phyloP scores from a whole-genome alignment of 2,113 vertebrate species.

The Varanus salvator region DNA sequence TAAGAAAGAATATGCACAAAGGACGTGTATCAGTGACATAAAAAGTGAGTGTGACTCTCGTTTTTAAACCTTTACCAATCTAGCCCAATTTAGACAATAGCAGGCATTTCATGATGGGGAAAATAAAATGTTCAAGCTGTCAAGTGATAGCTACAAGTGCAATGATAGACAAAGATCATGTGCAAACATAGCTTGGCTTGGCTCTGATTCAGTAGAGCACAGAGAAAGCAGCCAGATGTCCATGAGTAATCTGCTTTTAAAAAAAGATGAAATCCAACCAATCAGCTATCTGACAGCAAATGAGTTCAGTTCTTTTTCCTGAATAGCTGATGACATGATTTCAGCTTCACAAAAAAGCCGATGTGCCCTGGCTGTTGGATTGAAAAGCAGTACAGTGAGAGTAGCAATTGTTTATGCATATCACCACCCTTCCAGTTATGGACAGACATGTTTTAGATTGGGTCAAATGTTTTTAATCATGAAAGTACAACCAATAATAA shows the following conservation, averaged over 20 bases:
- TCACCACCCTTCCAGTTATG: not conserved
- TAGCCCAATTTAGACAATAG: conserved; percentile 47
- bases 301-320: not conserved
- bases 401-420: not conserved
- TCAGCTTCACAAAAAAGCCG: not conserved
- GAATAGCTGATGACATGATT: not conserved
- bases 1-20: conserved; percentile 31
- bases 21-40: conserved; percentile 47
- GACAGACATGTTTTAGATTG: not conserved
- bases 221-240: not conserved
- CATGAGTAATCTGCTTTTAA: not conserved
- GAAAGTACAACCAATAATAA: not conserved
- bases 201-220: not conserved
- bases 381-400: not conserved
- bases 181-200: not conserved
- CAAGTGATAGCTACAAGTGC: not conserved
- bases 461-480: not conserved
- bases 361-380: not conserved
- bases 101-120: conserved; percentile 40
- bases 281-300: not conserved
- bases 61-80: conserved; percentile 48
- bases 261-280: conserved; percentile 2
- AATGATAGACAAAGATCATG: not conserved
- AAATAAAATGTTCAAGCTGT: conserved; percentile 17
- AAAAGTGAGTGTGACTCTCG: conserved; percentile 41